Evolutionary conservation across 2,797 vertebrate genomes (phyloP), one percentile per base, ranked within the genome.

Genomic region (Enteromius viviparus): DNA sequence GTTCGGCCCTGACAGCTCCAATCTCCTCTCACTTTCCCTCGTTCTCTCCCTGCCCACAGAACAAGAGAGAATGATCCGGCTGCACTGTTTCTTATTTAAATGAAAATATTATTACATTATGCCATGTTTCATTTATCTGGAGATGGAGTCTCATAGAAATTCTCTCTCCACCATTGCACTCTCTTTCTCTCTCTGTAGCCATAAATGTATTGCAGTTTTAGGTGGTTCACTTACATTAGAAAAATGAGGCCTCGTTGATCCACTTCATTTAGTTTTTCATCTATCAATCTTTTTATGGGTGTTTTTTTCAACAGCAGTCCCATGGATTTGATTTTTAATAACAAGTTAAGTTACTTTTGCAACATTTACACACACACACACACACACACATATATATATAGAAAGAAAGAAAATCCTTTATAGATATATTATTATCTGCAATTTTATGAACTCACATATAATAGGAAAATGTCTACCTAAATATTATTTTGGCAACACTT

Each of bases 101-200:
- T 88, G 58, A 87, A 88, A 87, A 87, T 85, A 82, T 89, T 88
- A 85, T 87, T 82, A 80, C 71, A 85, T 82, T 78, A 81, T 74
- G 84, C 86, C 83, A 86, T 84, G 85, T 85, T 86, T 88, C 69
- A 88, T 89, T 87, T 88, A 83, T 87, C 84, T 65, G 42, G 14
- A 82, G 81, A 86, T 85, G 60, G 81, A 81, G 75, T 78, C 17
- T 58, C 55, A 51, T 68, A 64, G 69, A 72, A 82, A 75, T 81
- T 21, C 34, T 70, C 17, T 81, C 65, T 84, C 82, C 19, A 64
- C 42, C 58, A 42, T 51, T 45, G 23, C 4, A 68, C 6, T 76
- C 68, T 60, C 23, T 62, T 37, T 49, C 26, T 74, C 17, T 64
- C 40, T 76, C 40, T 37, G 64, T 17, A 29, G 26, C 21, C 17